phyloP scores from a whole-genome alignment of 1,140 invertebrate genomes.

The Rhagoletis pomonella region DNA sequence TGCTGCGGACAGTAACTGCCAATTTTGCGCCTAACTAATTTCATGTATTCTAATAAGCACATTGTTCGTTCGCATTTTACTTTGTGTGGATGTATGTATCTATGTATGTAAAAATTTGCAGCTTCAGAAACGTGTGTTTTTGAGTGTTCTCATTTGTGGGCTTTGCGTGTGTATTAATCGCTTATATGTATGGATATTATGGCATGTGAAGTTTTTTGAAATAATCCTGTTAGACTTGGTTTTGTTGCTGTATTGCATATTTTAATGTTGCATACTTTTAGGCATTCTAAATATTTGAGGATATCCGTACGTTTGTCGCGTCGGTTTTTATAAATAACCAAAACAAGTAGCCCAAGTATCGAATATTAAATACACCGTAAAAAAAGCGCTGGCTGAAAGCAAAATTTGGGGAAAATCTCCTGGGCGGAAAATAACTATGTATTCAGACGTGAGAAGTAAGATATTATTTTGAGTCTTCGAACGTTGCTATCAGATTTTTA shows the following conservation, averaged over 20 bases:
- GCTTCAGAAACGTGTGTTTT: not conserved
- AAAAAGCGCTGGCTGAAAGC: not conserved
- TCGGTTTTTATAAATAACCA: not conserved
- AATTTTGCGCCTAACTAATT: conserved; percentile 52
- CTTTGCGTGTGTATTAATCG: conserved; percentile 32
- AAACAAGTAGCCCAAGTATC: not conserved
- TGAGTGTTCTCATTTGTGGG: not conserved
- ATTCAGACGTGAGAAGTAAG: no score
- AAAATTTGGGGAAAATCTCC: no score
- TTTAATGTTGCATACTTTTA: conserved; percentile 29
- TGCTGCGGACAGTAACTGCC: conserved; percentile 40
- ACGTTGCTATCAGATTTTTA: no score
- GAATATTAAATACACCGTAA: not conserved
- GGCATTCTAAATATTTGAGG: not conserved
- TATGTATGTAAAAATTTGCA: not conserved
- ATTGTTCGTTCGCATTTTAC: conserved; percentile 23
- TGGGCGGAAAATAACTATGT: no score
- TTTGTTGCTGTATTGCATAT: not conserved
- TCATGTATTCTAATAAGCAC: conserved; percentile 53
- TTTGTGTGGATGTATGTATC: not conserved
- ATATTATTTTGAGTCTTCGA: no score
- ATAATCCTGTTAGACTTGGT: not conserved
- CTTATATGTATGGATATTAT: conserved; percentile 38
- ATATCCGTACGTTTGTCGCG: not conserved
- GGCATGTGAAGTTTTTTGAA: not conserved